Base-by-base conservation (phyloP, 2,113 vertebrate species). In the Apteryx mantelli region DNA sequence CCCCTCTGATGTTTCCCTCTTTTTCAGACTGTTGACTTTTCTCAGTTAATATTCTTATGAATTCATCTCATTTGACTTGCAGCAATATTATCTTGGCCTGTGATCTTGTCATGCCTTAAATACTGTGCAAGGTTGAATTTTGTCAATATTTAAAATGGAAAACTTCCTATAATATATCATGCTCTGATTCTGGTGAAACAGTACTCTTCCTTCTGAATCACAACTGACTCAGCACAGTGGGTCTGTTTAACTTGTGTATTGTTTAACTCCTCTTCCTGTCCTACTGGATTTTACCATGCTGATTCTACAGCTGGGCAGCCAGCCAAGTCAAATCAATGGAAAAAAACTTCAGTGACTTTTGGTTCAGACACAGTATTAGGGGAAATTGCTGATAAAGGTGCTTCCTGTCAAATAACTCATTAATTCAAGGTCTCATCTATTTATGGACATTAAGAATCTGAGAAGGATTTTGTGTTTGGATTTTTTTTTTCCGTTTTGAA, bases 191-290 rank as follows among this genome's bases (percentile, higher is more conserved):
- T 81, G 25, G 42, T 94, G 83, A 85, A 69, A 84, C 38, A 44
- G 70, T 86, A 24, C 19, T 79, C 9, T 63, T 83, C 12, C 42
- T 81, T 95, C 55, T 78, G 61, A 89, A 28, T 86, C 87, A 96
- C 53, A 92, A 87, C n/a, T 92, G 81, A 95, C 93, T 95, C 77
- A 89, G 83, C 92, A 92, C 11, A n/a, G 25, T 40, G 11, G 4
- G 2, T 76, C 26, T 73, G 9, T 68, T 84, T 56, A 73, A 92
- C 21, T 25, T 76, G n/a, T 22, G 13, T 26, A 42, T 81, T 78
- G 50, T 93, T 91, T 95, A 84, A 91, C 82, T 68, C 1, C 0
- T 93, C 50, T 92, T 89, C 64, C 21, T 71, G 46, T 71, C 36
- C 77, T 93, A 21, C n/a, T 69, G 40, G 61, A 71, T 95, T 95